phyloP scores from a whole-genome alignment of 2,797 vertebrate genomes.

The Protosalanx chinensis region DNA sequence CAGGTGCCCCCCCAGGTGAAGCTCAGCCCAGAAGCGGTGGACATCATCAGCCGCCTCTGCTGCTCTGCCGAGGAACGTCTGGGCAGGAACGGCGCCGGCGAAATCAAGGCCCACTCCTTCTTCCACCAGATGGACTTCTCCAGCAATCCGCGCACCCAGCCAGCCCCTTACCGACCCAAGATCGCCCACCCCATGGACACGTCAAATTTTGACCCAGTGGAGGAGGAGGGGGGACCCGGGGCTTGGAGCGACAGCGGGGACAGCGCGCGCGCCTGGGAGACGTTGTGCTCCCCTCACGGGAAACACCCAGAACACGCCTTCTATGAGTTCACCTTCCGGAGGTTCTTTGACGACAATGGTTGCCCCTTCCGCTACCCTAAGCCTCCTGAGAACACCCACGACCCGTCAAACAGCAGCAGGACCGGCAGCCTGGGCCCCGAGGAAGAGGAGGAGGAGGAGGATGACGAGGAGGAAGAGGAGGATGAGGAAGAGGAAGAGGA shows the following conservation, averaged over 20 bases:
- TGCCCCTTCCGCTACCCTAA: conserved; percentile 96
- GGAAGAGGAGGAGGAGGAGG: conserved; percentile 66
- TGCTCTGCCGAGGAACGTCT: conserved; percentile 90
- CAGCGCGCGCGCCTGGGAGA: conserved; percentile 85
- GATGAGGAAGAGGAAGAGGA: conserved; percentile 51
- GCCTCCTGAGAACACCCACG: conserved; percentile 71
- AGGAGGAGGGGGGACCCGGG: conserved; percentile 81
- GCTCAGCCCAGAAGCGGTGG: conserved; percentile 87
- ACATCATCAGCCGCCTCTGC: conserved; percentile 93
- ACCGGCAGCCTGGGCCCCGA: conserved; percentile 61
- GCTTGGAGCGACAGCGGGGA: conserved; percentile 89
- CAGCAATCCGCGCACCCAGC: conserved; percentile 89
- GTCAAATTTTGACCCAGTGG: conserved; percentile 97
- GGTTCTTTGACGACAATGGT: conserved; percentile 97
- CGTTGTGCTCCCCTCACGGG: conserved; percentile 77
- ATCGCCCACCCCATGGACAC: conserved; percentile 98
- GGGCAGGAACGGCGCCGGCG: conserved; percentile 87
- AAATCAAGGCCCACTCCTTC: conserved; percentile 94
- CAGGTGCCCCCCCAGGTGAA: conserved; percentile 94
- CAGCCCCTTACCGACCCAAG: conserved; percentile 92
- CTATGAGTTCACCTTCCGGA: conserved; percentile 97
- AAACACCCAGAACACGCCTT: conserved; percentile 98
- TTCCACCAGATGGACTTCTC: conserved; percentile 90
- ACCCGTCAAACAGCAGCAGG: conserved; percentile 31
- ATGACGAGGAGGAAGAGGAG: conserved; percentile 63